Conservation (phyloP, 2,888 invertebrate species). For the Sisyra nigra region DNA sequence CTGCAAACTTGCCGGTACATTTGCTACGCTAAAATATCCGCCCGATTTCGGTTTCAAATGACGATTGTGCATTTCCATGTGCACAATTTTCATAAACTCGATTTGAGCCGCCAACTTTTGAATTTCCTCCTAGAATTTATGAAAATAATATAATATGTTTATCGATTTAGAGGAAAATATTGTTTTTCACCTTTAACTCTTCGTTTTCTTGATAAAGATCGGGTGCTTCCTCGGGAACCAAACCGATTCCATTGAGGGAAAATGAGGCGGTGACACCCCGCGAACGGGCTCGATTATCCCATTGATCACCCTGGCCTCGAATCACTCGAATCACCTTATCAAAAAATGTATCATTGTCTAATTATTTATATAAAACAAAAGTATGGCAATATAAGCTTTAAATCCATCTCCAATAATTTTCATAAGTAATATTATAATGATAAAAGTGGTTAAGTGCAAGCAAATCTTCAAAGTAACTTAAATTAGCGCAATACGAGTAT, state of each 20-base stretch:
- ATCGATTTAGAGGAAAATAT: background rate
- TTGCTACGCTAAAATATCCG: conserved; percentile 56
- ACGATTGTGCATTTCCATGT: conserved; percentile 85
- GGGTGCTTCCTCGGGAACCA: conserved; percentile 69
- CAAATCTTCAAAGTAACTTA: too few relatives aligned
- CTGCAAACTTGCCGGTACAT: conserved; percentile 26
- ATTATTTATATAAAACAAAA: too few relatives aligned
- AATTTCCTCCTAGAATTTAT: conserved; percentile 57
- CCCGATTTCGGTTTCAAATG: conserved; percentile 73
- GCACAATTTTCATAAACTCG: conserved; percentile 86
- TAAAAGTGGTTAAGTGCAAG: too few relatives aligned
- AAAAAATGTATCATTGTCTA: too few relatives aligned
- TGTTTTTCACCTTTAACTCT: conserved; percentile 69
- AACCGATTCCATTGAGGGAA: conserved; percentile 70
- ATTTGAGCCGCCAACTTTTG: conserved; percentile 83
- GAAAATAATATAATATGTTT: background rate
- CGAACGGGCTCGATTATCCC: conserved; percentile 72
- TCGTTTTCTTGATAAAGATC: conserved; percentile 84
- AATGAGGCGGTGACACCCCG: conserved; percentile 74
- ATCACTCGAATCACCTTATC: conserved; percentile 65
- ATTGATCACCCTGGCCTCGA: conserved; percentile 76
- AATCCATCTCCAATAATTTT: too few relatives aligned
- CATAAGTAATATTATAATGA: too few relatives aligned
- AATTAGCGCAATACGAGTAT: too few relatives aligned
- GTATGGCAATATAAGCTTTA: too few relatives aligned